Conservation (phyloP, 2,797 vertebrate genomes). For the Alectoris magna region DNA sequence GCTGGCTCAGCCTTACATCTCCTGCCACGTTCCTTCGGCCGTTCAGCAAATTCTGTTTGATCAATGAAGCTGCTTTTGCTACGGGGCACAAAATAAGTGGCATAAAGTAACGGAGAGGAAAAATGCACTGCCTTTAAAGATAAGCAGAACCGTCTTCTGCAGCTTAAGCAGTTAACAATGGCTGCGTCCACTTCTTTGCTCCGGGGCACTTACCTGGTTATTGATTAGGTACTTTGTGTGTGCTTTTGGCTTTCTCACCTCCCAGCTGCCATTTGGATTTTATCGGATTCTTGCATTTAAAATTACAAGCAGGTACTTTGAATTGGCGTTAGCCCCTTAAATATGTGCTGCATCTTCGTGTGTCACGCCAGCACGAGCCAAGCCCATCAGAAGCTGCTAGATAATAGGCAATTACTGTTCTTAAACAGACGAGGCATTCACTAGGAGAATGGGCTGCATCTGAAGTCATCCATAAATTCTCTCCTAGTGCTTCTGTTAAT, state of each 20-base stretch:
- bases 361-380: slow-evolving; percentile 61
- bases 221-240: rapidly evolving
- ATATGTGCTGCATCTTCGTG: slow-evolving; percentile 57
- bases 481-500: slow-evolving; percentile 72
- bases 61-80: neutral
- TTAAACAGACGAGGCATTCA: slow-evolving; percentile 70
- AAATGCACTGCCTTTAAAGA: neutral
- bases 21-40: neutral
- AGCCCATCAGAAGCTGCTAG: slow-evolving; percentile 64
- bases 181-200: neutral
- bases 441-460: slow-evolving; percentile 49
- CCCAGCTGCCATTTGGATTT: neutral
- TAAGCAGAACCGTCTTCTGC: neutral
- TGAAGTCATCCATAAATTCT: slow-evolving; percentile 71
- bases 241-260: neutral
- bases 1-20: rapidly evolving
- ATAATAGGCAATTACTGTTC: slow-evolving; percentile 77
- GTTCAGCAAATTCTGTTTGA: slow-evolving; percentile 7
- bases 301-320: slow-evolving; percentile 56
- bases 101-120: neutral
- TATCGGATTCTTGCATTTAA: slow-evolving; percentile 33
- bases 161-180: neutral
- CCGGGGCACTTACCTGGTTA: neutral
- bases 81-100: neutral
- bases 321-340: slow-evolving; percentile 51